Evolutionary conservation across 64 coral and sea anemone species (phyloP).

Genomic region (Stichodactyla mertensii): DNA sequence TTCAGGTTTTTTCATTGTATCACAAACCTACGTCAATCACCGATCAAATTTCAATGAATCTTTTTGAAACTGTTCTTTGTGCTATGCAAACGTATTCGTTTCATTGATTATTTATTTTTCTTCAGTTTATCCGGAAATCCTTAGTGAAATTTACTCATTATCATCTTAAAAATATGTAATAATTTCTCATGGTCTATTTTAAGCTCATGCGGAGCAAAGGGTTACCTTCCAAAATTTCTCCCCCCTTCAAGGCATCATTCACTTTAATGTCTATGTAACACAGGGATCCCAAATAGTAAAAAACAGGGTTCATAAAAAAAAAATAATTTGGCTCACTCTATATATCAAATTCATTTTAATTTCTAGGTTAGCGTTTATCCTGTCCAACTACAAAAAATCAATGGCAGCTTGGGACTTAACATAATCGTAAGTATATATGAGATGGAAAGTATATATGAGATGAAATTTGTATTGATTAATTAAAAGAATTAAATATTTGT

Average conservation of each 20-base stretch:
- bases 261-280: background rate
- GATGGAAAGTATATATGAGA: background rate
- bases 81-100: no score
- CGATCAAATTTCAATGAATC: no score
- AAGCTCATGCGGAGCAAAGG: no score
- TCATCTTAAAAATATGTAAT: background rate
- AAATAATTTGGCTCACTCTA: background rate
- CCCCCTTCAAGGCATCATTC: no score
- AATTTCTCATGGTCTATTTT: no score
- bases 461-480: background rate
- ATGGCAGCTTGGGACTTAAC: slow-evolving; percentile 90
- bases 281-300: background rate
- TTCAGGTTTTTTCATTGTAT: background rate
- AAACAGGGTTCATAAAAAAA: background rate
- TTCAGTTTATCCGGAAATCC: no score
- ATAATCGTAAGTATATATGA: slow-evolving; percentile 71
- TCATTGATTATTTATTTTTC: no score
- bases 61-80: no score
- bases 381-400: slow-evolving; percentile 84
- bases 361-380: slow-evolving; percentile 74
- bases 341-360: background rate
- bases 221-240: no score
- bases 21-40: no score
- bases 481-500: background rate
- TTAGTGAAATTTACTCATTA: no score